These are phyloP conservation scores for Drepanosiphum platanoidis DNA, from an alignment of 2,888 invertebrate species.

Conservation along the genomic window DNA sequence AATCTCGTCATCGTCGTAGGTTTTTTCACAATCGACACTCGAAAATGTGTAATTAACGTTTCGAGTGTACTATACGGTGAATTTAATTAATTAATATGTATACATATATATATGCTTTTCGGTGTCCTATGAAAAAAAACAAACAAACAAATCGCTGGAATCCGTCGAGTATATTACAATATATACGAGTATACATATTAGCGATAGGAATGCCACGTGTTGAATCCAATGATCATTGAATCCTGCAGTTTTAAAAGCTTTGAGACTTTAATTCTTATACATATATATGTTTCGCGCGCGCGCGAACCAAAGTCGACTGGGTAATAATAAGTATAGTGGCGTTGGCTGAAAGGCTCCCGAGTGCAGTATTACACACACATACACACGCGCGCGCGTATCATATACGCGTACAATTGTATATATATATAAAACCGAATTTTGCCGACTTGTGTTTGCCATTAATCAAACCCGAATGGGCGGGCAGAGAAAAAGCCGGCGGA, in stretches of 20 bases:
- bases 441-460: conserved; percentile 53
- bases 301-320: background rate
- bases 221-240: background rate
- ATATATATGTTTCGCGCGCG: background rate
- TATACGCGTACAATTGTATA: background rate
- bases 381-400: background rate
- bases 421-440: conserved; percentile 22
- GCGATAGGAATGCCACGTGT: conserved; percentile 5
- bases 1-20: background rate
- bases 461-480: conserved; percentile 24
- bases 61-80: background rate
- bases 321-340: background rate
- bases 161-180: background rate
- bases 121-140: background rate
- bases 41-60: conserved; percentile 2
- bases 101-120: background rate
- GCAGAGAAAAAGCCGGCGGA: conserved; percentile 17
- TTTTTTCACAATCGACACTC: background rate
- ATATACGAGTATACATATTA: background rate
- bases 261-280: conserved; percentile 6
- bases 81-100: background rate
- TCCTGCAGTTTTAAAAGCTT: conserved; percentile 27
- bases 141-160: background rate
- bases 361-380: background rate
- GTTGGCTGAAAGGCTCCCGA: background rate